Percentiles rank a stretch among this genome's conserved stretches.
Conservation (phyloP, 37 sponge, comb jelly and placozoan genomes). For the Ianthella basta region DNA sequence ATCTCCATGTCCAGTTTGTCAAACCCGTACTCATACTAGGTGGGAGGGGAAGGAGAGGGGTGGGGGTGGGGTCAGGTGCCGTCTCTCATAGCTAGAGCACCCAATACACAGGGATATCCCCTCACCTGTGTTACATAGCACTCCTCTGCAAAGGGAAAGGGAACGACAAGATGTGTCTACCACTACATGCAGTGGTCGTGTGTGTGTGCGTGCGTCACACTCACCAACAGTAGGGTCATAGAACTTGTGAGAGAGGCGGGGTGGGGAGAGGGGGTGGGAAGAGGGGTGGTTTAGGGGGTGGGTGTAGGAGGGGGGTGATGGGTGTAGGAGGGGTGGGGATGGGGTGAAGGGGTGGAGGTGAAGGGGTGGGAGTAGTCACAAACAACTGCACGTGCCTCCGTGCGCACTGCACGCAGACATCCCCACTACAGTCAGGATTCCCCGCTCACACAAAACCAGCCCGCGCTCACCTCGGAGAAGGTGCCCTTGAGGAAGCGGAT, state of each 20-base stretch:
- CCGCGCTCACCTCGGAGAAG: slow-evolving; percentile 85
- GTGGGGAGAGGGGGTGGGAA: too few species aligned
- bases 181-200: neutral
- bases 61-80: neutral
- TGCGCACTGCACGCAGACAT: too few species aligned
- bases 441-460: too few species aligned
- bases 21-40: slow-evolving; percentile 68
- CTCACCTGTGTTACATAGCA: slow-evolving; percentile 72
- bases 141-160: slow-evolving; percentile 55
- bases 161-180: neutral
- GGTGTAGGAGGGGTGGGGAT: too few species aligned
- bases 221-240: slow-evolving; percentile 93
- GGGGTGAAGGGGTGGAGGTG: too few species aligned
- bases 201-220: slow-evolving; percentile 2
- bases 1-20: slow-evolving; percentile 81
- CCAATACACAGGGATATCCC: neutral
- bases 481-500: slow-evolving; percentile 70
- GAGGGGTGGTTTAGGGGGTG: too few species aligned
- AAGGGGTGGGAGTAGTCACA: too few species aligned
- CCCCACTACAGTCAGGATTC: too few species aligned
- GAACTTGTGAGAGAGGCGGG: slow-evolving; percentile 42
- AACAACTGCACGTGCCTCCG: too few species aligned
- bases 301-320: too few species aligned
- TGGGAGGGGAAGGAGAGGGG: neutral
- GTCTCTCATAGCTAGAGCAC: neutral